phyloP scores from a whole-genome alignment of 2,888 invertebrate species.

The Nephrotoma appendiculata region DNA sequence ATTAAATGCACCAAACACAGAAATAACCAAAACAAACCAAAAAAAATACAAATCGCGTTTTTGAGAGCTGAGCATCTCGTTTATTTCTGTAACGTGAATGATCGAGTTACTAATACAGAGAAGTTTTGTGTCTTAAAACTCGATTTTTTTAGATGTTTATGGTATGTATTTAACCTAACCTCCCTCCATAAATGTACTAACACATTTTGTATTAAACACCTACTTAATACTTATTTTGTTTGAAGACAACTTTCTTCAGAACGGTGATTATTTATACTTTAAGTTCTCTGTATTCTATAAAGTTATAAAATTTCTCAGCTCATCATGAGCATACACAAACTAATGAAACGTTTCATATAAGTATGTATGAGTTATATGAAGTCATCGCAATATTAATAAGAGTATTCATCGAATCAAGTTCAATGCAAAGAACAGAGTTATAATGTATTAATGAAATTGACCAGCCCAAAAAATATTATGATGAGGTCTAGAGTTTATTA shows the following conservation, averaged over 20 bases:
- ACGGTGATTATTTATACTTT: background rate
- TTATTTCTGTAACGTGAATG: background rate
- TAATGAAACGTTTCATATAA: background rate
- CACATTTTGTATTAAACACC: background rate
- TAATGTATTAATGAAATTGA: background rate
- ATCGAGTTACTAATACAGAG: background rate
- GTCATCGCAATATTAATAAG: background rate
- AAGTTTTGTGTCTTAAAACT: background rate
- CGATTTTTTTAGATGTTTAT: background rate
- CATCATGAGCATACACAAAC: background rate
- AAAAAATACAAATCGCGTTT: background rate
- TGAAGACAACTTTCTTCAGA: background rate
- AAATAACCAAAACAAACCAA: background rate
- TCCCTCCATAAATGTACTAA: background rate
- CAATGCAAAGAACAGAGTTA: background rate
- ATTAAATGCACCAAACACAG: background rate
- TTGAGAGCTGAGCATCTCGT: background rate
- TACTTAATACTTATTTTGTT: too few species aligned
- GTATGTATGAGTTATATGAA: background rate
- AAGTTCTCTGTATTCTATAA: background rate
- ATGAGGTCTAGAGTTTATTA: too few species aligned
- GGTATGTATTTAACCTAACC: background rate
- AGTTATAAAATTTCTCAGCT: too few species aligned
- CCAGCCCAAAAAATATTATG: background rate
- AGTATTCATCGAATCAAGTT: background rate